phyloP scores from a whole-genome alignment of 2,797 vertebrate genomes.

The Catharus ustulatus region DNA sequence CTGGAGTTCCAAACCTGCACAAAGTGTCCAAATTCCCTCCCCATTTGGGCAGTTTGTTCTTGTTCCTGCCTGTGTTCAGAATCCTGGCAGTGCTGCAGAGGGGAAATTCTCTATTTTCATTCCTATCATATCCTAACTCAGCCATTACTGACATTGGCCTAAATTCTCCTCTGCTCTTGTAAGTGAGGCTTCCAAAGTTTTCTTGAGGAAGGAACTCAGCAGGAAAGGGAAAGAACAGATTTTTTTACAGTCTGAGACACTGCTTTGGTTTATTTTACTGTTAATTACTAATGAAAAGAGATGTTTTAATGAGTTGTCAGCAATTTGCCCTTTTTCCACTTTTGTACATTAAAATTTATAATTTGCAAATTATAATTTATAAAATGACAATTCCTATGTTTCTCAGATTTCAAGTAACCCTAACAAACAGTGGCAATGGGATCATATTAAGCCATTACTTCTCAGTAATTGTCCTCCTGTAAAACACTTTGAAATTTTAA shows the following conservation, averaged over 20 bases:
- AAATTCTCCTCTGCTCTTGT: not conserved
- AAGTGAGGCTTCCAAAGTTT: not conserved
- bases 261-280: not conserved
- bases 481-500: not conserved
- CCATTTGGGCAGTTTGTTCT: not conserved
- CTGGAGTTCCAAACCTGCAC: not conserved
- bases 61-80: not conserved
- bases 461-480: not conserved
- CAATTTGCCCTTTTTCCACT: not conserved
- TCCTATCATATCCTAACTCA: not conserved
- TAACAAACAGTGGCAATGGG: not conserved
- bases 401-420: not conserved
- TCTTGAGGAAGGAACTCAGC: not conserved
- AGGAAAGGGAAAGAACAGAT: not conserved
- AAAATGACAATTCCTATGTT: not conserved
- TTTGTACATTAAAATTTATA: not conserved
- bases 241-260: not conserved
- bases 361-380: not conserved
- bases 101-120: not conserved
- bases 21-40: not conserved
- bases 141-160: accelerated
- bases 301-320: not conserved
- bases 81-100: not conserved
- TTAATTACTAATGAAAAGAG: not conserved
- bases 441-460: not conserved